phyloP scores from a whole-genome alignment of 2,888 invertebrate genomes.

The Choristoneura rosaceana region DNA sequence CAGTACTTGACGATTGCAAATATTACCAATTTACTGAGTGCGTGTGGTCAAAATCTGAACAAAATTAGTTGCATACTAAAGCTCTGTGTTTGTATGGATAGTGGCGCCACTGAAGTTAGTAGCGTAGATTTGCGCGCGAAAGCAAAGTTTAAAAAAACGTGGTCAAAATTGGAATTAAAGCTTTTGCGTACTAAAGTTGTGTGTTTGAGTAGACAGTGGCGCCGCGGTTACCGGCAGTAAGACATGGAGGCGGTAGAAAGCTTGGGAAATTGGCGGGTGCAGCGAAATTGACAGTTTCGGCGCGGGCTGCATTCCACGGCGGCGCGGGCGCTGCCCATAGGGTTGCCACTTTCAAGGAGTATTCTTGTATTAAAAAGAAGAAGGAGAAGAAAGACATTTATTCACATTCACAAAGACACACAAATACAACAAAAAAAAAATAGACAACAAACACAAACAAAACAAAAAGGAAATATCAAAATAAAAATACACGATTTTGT shows the following conservation, averaged over 20 bases:
- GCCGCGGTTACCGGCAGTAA: not conserved
- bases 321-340: slow-evolving; percentile 9
- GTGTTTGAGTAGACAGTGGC: slow-evolving; percentile 8
- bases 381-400: no score
- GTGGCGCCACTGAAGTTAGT: slow-evolving; percentile 3
- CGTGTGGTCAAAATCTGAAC: slow-evolving; percentile 19
- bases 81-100: not conserved
- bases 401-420: no score
- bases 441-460: no score
- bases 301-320: slow-evolving; percentile 53
- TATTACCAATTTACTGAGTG: slow-evolving; percentile 4
- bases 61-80: not conserved
- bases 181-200: not conserved
- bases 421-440: no score
- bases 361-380: no score
- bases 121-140: not conserved
- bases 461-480: no score
- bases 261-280: slow-evolving; percentile 36
- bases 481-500: no score
- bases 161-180: slow-evolving; percentile 18
- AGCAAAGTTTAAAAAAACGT: not conserved
- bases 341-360: not conserved
- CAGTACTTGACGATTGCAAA: not conserved
- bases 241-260: slow-evolving; percentile 33
- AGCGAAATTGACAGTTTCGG: slow-evolving; percentile 48